Percentiles rank a stretch among this genome's conserved stretches.
Conservation (phyloP, 2,888 invertebrate genomes). For the Drosophila sordidapex region DNA sequence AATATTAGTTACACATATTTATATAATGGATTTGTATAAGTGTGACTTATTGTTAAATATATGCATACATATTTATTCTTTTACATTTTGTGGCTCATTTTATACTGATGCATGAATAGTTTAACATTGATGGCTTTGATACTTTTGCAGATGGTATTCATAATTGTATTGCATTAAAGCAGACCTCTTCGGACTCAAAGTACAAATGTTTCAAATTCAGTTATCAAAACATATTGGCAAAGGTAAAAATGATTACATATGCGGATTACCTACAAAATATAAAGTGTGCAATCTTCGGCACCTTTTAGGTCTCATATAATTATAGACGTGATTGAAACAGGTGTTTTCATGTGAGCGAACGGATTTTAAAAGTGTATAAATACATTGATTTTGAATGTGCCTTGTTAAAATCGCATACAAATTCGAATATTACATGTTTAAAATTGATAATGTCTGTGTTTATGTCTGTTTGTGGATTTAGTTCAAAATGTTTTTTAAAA, state of each 20-base stretch:
- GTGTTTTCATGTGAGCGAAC: slow-evolving; percentile 5
- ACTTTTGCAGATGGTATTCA: background rate
- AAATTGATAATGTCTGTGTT: slow-evolving; percentile 23
- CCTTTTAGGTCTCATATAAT: background rate
- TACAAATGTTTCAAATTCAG: background rate
- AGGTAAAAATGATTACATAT: background rate
- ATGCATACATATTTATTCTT: background rate
- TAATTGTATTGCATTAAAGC: background rate
- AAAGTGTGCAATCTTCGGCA: background rate
- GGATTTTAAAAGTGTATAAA: slow-evolving; percentile 36
- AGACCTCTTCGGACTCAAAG: background rate
- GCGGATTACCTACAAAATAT: background rate
- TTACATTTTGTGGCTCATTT: background rate
- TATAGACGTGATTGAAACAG: background rate
- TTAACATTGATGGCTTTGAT: background rate
- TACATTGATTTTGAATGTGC: slow-evolving; percentile 18
- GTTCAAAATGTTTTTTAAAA: slow-evolving; percentile 27
- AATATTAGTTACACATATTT: background rate
- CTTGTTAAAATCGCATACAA: slow-evolving; percentile 43
- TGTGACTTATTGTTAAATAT: background rate
- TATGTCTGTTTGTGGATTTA: slow-evolving; percentile 3
- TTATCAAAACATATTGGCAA: background rate
- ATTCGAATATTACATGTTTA: slow-evolving; percentile 43
- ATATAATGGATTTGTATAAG: background rate
- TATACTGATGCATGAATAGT: background rate